phyloP scores from a whole-genome alignment of 2,113 vertebrate genomes.

The Mionectes macconnelli region DNA sequence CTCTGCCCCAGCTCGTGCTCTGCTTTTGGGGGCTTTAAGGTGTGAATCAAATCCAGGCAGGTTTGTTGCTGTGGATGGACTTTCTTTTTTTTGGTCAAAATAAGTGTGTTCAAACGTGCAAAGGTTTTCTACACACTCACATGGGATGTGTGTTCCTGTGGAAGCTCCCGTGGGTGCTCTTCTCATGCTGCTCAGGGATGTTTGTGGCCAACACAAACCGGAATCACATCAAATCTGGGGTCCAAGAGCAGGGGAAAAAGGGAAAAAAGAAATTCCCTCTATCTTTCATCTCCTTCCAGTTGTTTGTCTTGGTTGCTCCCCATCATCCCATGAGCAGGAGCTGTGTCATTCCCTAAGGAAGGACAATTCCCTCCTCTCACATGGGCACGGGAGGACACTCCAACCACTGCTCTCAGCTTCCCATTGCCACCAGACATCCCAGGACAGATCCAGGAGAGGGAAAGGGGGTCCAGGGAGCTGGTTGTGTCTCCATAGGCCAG shows the following conservation, averaged over 20 bases:
- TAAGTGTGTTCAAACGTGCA: fast-evolving
- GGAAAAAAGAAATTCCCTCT: fast-evolving
- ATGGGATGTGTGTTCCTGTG: fast-evolving
- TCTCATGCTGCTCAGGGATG: neutral
- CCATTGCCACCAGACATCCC: neutral
- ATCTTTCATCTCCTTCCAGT: neutral
- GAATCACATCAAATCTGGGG: fast-evolving
- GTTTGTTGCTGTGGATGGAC: neutral
- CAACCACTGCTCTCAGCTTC: neutral
- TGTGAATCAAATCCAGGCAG: fast-evolving
- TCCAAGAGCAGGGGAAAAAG: fast-evolving
- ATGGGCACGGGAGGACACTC: fast-evolving
- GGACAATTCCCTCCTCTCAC: neutral
- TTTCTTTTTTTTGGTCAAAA: neutral
- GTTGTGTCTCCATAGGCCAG: neutral
- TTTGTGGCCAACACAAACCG: neutral
- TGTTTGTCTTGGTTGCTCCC: neutral
- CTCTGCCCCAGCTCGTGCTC: neutral
- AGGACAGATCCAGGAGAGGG: neutral
- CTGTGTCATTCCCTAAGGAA: neutral
- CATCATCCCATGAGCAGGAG: neutral
- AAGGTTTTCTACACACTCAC: neutral
- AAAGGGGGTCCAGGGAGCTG: neutral
- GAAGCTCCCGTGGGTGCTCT: fast-evolving
- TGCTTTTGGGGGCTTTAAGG: neutral